phyloP scores from a whole-genome alignment of 2,113 vertebrate species.

The Clupea harengus region DNA sequence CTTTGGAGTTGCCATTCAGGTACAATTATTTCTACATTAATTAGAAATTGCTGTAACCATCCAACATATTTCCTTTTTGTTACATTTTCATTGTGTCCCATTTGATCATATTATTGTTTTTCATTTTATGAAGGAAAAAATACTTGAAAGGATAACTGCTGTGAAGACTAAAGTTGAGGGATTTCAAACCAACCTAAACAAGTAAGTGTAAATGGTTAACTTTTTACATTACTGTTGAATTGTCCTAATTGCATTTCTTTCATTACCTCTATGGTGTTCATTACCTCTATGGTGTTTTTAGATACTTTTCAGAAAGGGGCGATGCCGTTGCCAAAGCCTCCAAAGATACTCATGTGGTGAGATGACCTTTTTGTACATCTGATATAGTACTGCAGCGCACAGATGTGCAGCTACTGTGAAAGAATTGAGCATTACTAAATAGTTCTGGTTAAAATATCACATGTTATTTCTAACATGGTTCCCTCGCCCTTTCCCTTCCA shows the following conservation, averaged over 20 bases:
- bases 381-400: not conserved
- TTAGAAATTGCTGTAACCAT: not conserved
- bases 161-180: slow-evolving; percentile 84
- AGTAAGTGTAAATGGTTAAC: slow-evolving; percentile 53
- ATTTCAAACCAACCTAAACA: slow-evolving; percentile 79
- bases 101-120: not conserved
- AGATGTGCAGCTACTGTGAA: not conserved
- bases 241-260: not conserved
- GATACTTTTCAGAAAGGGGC: slow-evolving; percentile 82
- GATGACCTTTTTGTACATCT: slow-evolving; percentile 39
- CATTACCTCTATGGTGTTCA: not conserved
- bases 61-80: not conserved
- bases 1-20: slow-evolving; percentile 89
- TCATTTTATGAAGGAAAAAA: slow-evolving; percentile 77
- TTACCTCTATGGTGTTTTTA: slow-evolving; percentile 39
- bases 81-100: not conserved
- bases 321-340: slow-evolving; percentile 88
- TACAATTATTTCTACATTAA: not conserved
- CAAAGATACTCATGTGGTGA: slow-evolving; percentile 88
- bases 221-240: not conserved
- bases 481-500: not conserved
- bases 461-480: not conserved
- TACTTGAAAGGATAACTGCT: slow-evolving; percentile 80
- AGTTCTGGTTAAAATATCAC: not conserved
- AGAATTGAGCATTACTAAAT: not conserved